Conservation (phyloP, 2,888 invertebrate genomes). For the Sacculina carcini region DNA sequence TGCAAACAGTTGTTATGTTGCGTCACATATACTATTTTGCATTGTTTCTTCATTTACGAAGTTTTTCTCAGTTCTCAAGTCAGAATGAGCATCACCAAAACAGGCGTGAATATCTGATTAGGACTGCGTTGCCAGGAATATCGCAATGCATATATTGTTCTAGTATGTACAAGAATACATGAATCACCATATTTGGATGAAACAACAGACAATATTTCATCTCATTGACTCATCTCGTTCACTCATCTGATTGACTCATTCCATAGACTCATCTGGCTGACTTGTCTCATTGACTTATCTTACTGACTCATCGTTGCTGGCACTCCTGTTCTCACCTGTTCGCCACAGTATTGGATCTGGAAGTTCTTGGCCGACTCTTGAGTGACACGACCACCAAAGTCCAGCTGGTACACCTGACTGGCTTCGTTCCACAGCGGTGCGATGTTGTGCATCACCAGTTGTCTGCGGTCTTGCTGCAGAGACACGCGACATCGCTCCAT, state of each 20-base stretch:
- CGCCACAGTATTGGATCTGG: slow-evolving; percentile 86
- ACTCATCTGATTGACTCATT: neutral
- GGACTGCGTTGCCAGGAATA: too few species aligned
- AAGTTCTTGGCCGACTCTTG: slow-evolving; percentile 99
- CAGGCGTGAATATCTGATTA: too few species aligned
- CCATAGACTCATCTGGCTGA: neutral
- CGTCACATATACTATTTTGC: too few species aligned
- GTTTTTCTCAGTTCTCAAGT: too few species aligned
- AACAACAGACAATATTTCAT: too few species aligned
- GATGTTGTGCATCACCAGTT: slow-evolving; percentile 92
- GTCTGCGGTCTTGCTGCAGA: slow-evolving; percentile 29
- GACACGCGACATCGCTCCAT: slow-evolving; percentile 3
- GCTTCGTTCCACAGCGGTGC: slow-evolving; percentile 96
- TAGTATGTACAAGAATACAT: too few species aligned
- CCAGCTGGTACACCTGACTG: slow-evolving; percentile 93
- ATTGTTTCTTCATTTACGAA: too few species aligned
- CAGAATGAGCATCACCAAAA: too few species aligned
- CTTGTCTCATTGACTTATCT: neutral
- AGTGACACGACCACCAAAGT: slow-evolving; percentile 94
- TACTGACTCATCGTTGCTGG: too few species aligned
- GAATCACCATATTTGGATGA: too few species aligned
- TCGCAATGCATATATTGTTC: too few species aligned
- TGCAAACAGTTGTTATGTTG: too few species aligned
- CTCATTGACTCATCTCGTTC: neutral
- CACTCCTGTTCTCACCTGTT: slow-evolving; percentile 46